Evolutionary conservation across 1,140 invertebrate species (phyloP), one percentile per base, ranked within the genome.

Genomic region (Halesus radiatus): DNA sequence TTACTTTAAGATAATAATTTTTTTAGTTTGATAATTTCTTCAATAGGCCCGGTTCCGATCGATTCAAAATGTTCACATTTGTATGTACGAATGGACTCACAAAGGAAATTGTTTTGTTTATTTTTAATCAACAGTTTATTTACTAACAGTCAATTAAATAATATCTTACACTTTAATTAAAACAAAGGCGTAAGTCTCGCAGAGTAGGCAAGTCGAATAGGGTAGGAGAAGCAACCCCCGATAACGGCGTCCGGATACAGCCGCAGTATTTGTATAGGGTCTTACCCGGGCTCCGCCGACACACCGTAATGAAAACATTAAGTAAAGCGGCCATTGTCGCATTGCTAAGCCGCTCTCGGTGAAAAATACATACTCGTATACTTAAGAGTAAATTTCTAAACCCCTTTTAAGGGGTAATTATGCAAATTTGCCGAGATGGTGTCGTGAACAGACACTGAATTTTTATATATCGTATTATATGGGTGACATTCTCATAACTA

Each of bases 251-350:
- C 10, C 20, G 18, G 70, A 23, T 74, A 54, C 13, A 7, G 56
- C 76, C 80, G 50, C 80, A 78, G 58, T 82, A 82, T 80, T 80
- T 82, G 78, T 82, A 77, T 73, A 82, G 66, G 77, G 74, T 66
- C 50, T 64, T 68, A 56, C 74, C 32, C 26, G 70, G 52, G 32
- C 64, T 23, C 29, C 53, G 62, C 23, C 56, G 68, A 82, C 78
- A 78, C 70, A 68, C 66, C 68, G 56, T 82, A 83, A 83, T 83
- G 81, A 83, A 83, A 83, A 83, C 78, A 79, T 82, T 79, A 76
- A 79, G 60, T 58, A 62, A 76, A 76, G 29, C 74, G 26, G 52
- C 52, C 72, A 58, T 74, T 58, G 68, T 72, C 68, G 68, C 68
- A 72, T 52, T 72, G 68, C 45, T 72, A 29, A 74, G 70, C 50